Evolutionary conservation across 2,888 invertebrate species (phyloP).

Genomic region (Acronicta leporina): DNA sequence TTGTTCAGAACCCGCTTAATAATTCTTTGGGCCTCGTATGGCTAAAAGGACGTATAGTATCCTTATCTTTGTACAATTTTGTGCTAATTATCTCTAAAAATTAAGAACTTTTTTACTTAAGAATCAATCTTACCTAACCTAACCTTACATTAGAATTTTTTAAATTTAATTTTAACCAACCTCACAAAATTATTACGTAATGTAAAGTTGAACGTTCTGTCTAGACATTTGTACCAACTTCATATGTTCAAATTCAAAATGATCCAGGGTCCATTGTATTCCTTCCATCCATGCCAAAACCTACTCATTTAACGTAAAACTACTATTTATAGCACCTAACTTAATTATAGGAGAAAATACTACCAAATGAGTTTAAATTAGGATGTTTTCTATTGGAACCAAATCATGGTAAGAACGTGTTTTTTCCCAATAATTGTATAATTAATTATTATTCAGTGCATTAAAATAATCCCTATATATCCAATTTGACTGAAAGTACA

Average conservation of each 20-base stretch:
- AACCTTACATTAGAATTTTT: slow-evolving; percentile 20
- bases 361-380: slow-evolving; percentile 17
- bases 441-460: neutral
- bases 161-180: slow-evolving; percentile 14
- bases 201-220: slow-evolving; percentile 1
- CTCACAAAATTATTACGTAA: neutral
- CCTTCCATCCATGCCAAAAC: slow-evolving; percentile 68
- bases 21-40: no score
- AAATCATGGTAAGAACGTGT: neutral
- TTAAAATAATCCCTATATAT: slow-evolving; percentile 1
- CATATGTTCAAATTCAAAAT: slow-evolving; percentile 37
- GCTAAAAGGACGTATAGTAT: no score
- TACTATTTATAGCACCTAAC: slow-evolving; percentile 46
- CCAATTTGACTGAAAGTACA: neutral
- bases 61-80: no score
- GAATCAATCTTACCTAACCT: neutral
- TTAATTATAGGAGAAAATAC: slow-evolving; percentile 30
- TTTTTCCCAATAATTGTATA: neutral
- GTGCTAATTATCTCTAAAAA: no score
- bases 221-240: slow-evolving; percentile 5
- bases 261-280: slow-evolving; percentile 72
- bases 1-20: no score
- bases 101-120: neutral
- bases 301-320: slow-evolving; percentile 43
- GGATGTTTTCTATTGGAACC: slow-evolving; percentile 13